Conservation (phyloP, 2,113 vertebrate species). For the Paracanthobrama guichenoti region DNA sequence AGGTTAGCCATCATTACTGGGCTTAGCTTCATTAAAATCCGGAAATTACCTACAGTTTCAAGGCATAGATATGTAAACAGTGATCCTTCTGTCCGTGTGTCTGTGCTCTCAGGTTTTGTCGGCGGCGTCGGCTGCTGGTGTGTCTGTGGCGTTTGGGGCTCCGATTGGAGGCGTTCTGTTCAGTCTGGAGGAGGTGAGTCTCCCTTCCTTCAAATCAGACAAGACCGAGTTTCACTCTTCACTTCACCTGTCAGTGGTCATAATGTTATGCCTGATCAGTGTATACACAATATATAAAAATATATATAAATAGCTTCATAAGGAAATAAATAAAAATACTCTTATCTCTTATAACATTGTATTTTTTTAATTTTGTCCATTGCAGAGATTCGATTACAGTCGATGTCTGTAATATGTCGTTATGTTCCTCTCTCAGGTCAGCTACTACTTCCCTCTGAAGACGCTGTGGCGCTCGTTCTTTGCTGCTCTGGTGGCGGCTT, state of each 20-base stretch:
- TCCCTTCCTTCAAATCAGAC: too few species aligned
- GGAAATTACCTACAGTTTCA: neutral
- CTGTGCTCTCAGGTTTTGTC: slow-evolving; percentile 84
- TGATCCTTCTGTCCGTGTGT: neutral
- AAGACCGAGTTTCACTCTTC: neutral
- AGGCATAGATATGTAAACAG: neutral
- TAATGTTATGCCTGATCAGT: too few species aligned
- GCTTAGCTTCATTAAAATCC: neutral
- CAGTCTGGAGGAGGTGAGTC: slow-evolving; percentile 92
- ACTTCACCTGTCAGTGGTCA: too few species aligned
- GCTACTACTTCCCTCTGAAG: slow-evolving; percentile 98
- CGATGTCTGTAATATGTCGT: neutral
- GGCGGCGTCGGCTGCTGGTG: slow-evolving; percentile 94
- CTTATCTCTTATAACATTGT: too few species aligned
- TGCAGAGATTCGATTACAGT: too few species aligned
- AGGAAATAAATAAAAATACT: too few species aligned
- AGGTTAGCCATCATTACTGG: slow-evolving; percentile 74
- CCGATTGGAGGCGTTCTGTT: slow-evolving; percentile 98
- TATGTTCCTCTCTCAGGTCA: slow-evolving; percentile 78
- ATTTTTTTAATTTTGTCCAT: too few species aligned
- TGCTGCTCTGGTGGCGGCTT: slow-evolving; percentile 95
- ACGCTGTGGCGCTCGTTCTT: slow-evolving; percentile 98
- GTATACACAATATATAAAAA: too few species aligned
- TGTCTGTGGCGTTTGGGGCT: slow-evolving; percentile 98
- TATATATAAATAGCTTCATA: too few species aligned